Evolutionary conservation across 2,113 vertebrate genomes (phyloP).

Genomic region (Falcunculus frontatus): DNA sequence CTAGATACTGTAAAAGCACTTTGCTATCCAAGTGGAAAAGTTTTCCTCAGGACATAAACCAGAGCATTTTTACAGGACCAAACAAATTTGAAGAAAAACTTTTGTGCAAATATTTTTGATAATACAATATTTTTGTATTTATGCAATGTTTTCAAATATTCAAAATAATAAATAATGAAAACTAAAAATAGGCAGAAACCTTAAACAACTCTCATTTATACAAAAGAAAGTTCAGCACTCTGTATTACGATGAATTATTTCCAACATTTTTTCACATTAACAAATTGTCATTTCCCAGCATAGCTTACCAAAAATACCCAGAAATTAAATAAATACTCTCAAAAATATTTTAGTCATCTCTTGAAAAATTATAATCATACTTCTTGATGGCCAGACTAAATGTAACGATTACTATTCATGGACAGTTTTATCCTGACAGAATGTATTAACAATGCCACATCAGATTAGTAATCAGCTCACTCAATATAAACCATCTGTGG

Average conservation of each 20-base stretch:
- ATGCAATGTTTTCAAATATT: background rate
- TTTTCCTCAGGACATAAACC: background rate
- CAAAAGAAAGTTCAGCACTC: background rate
- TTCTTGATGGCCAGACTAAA: background rate
- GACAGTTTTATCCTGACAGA: background rate
- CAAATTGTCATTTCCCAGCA: background rate
- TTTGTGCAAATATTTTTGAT: background rate
- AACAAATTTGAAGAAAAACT: background rate
- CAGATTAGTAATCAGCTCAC: background rate
- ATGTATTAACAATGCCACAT: background rate
- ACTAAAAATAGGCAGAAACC: background rate
- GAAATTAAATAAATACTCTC: background rate
- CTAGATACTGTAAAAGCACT: background rate
- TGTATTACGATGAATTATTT: background rate
- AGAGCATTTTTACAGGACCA: background rate
- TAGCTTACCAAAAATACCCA: background rate
- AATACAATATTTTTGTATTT: background rate
- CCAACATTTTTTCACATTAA: background rate
- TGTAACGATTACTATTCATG: background rate
- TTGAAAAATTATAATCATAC: background rate
- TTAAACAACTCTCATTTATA: background rate
- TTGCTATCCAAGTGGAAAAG: background rate
- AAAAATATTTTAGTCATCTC: background rate
- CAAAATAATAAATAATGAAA: background rate
- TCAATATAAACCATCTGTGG: background rate